Evolutionary conservation across 2,113 vertebrate genomes (phyloP), one percentile per base, ranked within the genome.

Genomic region (Xenotilapia flavipinnis): DNA sequence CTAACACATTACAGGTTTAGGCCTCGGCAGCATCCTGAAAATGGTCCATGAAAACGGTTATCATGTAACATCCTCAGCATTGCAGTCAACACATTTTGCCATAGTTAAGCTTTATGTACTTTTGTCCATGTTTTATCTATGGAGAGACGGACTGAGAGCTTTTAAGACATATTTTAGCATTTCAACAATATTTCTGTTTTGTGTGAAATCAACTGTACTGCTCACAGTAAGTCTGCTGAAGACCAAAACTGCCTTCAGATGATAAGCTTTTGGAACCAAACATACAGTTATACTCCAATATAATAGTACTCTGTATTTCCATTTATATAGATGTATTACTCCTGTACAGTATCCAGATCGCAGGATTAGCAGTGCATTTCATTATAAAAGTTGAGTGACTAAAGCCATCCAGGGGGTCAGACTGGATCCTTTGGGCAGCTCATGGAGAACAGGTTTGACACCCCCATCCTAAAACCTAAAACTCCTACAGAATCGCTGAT

Each of bases 121-220:
- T 45, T 73, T 23, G 65, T 70, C n/a, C 68, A 26, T 3, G 14
- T 45, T 73, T 45, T 26, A 17, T 45, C 68, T 26, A 45, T 26
- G 21, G 8, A 17, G 38, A 73, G 13, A 45, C 0, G 0, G 2
- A 0, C 36, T 15, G n/a, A 70, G n/a, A 23, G 1, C 2, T 42
- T 65, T 65, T 65, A 38, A 38, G 19, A 38, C 19, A 65, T n/a
- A 38, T 65, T 65, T 65, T 36, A n/a, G 2, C 36, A 40, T 70
- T 73, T 70, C 1, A 15, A 9, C 12, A 70, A 42, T 73, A 73
- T 42, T 23, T 42, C 3, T 45, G 38, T 45, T 17, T 45, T 23
- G 8, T 3, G 65, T 45, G 38, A 0, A 26, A 1, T 73, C 38
- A 73, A 2, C 13, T 73, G 13, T 45, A 17, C 5, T 45, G 21